A percentile compares a stretch with the other conserved stretches of the same genome.
Evolutionary conservation across 2,888 invertebrate species (phyloP).

Genomic region (Drosophila neoperkinsi): DNA sequence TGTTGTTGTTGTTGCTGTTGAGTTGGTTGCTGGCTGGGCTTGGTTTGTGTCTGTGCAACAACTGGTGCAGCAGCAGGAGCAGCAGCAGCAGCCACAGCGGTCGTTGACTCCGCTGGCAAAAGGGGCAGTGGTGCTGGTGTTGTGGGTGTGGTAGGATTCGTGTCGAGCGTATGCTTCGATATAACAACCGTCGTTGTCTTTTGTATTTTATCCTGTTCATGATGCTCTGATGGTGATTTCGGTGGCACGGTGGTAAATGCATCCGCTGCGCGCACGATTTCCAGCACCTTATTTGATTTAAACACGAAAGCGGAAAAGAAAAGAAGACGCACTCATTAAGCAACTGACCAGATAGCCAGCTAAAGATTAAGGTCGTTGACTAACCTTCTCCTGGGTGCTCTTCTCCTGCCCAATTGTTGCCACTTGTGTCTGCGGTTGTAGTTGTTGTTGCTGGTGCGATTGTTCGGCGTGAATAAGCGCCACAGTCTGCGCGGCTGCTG

Average conservation of each 20-base stretch:
- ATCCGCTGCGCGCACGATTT: conserved; percentile 94
- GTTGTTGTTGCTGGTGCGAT: conserved; percentile 53
- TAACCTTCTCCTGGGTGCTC: conserved; percentile 92
- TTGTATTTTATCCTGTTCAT: conserved; percentile 87
- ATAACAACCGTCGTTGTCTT: conserved; percentile 97
- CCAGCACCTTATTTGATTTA: conserved; percentile 88
- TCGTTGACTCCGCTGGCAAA: conserved; percentile 45
- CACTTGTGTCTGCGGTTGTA: conserved; percentile 76
- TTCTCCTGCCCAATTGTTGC: conserved; percentile 89
- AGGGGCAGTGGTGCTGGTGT: conserved; percentile 69
- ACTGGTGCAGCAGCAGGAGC: conserved; percentile 47
- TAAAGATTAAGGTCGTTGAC: conserved; percentile 43
- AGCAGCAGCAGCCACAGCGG: conserved; percentile 32
- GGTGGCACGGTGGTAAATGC: conserved; percentile 86
- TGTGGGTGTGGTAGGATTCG: conserved; percentile 82
- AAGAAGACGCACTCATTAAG: conserved; percentile 4
- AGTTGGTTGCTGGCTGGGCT: conserved; percentile 19
- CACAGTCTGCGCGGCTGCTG: conserved; percentile 67
- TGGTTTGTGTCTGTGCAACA: conserved; percentile 46
- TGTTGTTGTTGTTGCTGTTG: conserved; percentile 63
- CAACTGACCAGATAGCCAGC: conserved; percentile 4
- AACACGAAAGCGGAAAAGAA: conserved; percentile 15
- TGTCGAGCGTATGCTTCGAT: conserved; percentile 95
- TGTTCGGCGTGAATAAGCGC: conserved; percentile 75
- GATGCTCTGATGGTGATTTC: conserved; percentile 90